A percentile compares a stretch with the other conserved stretches of the same genome.
Evolutionary conservation across 2,797 vertebrate genomes (phyloP).

Genomic region (Leucoraja ocellata): DNA sequence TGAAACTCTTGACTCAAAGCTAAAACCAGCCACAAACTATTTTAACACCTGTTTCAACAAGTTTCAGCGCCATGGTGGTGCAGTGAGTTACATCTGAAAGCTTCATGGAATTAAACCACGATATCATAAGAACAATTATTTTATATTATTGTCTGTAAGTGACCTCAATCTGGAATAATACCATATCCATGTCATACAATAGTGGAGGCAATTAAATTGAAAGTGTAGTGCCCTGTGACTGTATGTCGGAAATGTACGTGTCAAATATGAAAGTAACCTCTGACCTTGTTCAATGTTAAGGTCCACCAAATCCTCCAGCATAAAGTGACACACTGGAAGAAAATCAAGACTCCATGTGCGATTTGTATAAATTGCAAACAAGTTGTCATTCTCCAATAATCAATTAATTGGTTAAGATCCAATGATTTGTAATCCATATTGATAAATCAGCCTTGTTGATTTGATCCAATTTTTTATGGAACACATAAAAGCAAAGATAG

Average conservation of each 20-base stretch:
- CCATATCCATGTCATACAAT: not conserved
- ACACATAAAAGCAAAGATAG: not conserved
- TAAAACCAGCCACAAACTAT: not conserved
- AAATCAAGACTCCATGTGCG: not conserved
- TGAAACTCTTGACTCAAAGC: not conserved
- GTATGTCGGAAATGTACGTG: not conserved
- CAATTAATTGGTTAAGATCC: not conserved
- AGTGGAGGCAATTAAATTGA: not conserved
- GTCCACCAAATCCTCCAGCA: not conserved
- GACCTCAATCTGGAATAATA: too few relatives aligned
- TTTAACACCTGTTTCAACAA: slow-evolving; percentile 5
- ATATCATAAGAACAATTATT: not conserved
- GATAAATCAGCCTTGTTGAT: slow-evolving; percentile 21
- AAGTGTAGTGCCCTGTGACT: slow-evolving; percentile 21
- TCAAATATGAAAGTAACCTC: slow-evolving; percentile 24
- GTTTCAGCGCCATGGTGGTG: too few relatives aligned
- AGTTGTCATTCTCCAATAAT: not conserved
- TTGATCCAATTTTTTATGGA: not conserved
- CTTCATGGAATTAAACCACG: not conserved
- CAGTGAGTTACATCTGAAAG: not conserved
- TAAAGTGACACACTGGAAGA: not conserved
- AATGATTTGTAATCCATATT: not conserved
- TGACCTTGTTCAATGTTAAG: not conserved
- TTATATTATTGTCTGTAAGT: not conserved
- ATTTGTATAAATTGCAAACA: not conserved